A percentile compares a stretch with the other conserved stretches of the same genome.
Evolutionary conservation across 2,888 invertebrate genomes (phyloP).

Genomic region (Teleogryllus oceanicus): DNA sequence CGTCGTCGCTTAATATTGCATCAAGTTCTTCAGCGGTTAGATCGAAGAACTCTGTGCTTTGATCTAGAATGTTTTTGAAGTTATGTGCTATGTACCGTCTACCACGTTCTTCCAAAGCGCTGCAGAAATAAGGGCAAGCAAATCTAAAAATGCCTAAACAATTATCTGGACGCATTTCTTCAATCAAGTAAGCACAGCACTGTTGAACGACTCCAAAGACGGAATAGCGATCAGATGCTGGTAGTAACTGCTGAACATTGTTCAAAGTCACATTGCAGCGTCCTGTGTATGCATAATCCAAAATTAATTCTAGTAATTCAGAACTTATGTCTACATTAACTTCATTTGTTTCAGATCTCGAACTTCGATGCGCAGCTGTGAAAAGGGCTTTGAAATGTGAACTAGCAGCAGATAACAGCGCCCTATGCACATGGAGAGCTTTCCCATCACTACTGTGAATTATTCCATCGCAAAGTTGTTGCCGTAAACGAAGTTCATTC

Average conservation of each 20-base stretch:
- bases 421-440: constrained; percentile 63
- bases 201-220: constrained; percentile 67
- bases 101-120: constrained; percentile 60
- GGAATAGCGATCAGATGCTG: constrained; percentile 69
- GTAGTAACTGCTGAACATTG: constrained; percentile 67
- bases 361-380: constrained; percentile 41
- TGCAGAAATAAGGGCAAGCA: constrained; percentile 67
- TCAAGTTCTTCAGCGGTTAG: constrained; percentile 60
- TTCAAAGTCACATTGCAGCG: constrained; percentile 59
- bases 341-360: constrained; percentile 6
- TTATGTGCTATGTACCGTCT: constrained; percentile 56
- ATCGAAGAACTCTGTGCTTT: constrained; percentile 57
- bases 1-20: constrained; percentile 64
- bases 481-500: constrained; percentile 57
- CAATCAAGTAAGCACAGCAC: constrained; percentile 64
- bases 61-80: constrained; percentile 58
- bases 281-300: constrained; percentile 74
- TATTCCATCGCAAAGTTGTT: constrained; percentile 60
- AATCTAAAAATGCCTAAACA: constrained; percentile 69
- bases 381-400: constrained; percentile 71
- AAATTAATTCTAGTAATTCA: constrained; percentile 59
- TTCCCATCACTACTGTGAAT: constrained; percentile 61
- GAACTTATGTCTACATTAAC: constrained; percentile 50
- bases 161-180: constrained; percentile 62
- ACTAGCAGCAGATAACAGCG: constrained; percentile 67